Base-by-base conservation (phyloP, 2,797 vertebrate genomes). In the Fistularia tabacaria region DNA sequence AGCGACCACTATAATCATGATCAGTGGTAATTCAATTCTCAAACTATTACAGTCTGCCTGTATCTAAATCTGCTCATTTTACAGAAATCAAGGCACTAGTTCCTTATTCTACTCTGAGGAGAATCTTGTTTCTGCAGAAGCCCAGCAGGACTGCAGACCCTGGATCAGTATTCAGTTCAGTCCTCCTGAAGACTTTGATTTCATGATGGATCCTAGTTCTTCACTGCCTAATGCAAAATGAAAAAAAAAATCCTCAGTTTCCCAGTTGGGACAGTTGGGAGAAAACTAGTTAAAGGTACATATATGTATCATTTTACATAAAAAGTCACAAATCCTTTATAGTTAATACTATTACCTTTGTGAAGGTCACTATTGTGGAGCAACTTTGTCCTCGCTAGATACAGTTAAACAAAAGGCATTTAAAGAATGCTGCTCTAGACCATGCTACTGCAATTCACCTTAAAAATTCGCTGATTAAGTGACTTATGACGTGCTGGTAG, bases 161-260 rank as follows among this genome's bases (percentile, higher is more conserved):
- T 9, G 66, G 69, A 89, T 90, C 88, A 87, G 85, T 89, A 89
- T 89, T 87, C 88, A 80, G 66, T 77, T 71, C 74, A 80, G 67
- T 73, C 69, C 67, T 85, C 68, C 60, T 61, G 48, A 81, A 84
- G 74, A 81, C 88, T 90, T 89, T 89, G 87, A 90, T 89, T 86
- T 87, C 77, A 71, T 79, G 82, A 88, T 82, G 81, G 77, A 87
- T 85, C 81, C 80, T 48, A 71, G 77, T 84, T 85, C 78, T 87
- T 87, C 83, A 36, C 76, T 77, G 82, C 76, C 80, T 80, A 75
- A 82, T 83, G 79, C 81, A 87, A 87, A 86, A 73, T 6, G 68
- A 72, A 81, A 68, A 78, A 68, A 78, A 78, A 53, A 86, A 83
- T 85, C 87, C 15, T 58, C 14, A 72, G 83, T 59, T 46, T 53